These are phyloP conservation scores for Desoria tigrina DNA, from an alignment of 2,888 invertebrate genomes.

Conservation along the genomic window DNA sequence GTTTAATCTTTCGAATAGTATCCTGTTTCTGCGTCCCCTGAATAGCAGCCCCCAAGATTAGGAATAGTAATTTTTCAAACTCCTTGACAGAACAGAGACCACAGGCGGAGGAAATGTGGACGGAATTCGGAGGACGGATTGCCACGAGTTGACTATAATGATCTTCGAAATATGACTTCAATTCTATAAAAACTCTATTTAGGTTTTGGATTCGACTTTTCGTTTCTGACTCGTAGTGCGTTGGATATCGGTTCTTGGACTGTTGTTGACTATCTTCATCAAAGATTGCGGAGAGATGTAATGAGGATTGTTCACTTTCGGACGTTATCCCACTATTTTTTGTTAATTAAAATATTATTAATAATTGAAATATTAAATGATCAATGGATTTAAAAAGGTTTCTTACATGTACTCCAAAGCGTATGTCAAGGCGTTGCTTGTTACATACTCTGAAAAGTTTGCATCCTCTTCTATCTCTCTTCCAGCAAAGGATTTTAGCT, in stretches of 20 bases:
- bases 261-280: slow-evolving; percentile 47
- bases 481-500: slow-evolving; percentile 51
- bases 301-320: slow-evolving; percentile 52
- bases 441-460: slow-evolving; percentile 48
- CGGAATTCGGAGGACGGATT: slow-evolving; percentile 50
- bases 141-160: slow-evolving; percentile 52
- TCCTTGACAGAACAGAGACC: slow-evolving; percentile 49
- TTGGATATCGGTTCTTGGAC: slow-evolving; percentile 45
- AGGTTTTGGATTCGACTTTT: slow-evolving; percentile 49
- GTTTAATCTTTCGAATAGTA: slow-evolving; percentile 50
- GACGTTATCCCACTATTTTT: slow-evolving; percentile 50
- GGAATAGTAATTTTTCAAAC: slow-evolving; percentile 51
- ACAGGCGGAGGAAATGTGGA: slow-evolving; percentile 52
- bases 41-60: slow-evolving; percentile 52
- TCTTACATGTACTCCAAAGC: slow-evolving; percentile 53
- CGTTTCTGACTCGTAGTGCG: slow-evolving; percentile 52
- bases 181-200: slow-evolving; percentile 49
- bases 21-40: slow-evolving; percentile 52
- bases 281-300: slow-evolving; percentile 53
- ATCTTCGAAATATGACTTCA: slow-evolving; percentile 51
- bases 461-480: slow-evolving; percentile 48
- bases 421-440: slow-evolving; percentile 50
- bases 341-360: not conserved
- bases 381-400: not conserved
- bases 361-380: not conserved